These are phyloP conservation scores for Coranthus polyacanthus DNA, from an alignment of 2,797 vertebrate species.

Conservation along the genomic window DNA sequence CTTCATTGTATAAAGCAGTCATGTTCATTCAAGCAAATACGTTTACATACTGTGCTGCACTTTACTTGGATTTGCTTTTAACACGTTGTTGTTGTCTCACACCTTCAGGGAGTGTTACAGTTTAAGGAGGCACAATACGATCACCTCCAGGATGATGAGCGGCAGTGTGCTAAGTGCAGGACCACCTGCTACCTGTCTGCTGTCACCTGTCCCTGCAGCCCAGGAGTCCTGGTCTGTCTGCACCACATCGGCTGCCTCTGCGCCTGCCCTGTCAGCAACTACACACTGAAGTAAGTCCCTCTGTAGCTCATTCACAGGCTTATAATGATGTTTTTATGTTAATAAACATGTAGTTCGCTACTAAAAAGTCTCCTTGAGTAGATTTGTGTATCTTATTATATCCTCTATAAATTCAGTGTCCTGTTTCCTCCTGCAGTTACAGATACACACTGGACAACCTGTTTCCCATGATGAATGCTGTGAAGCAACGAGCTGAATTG, in stretches of 20 bases:
- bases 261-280: slow-evolving; percentile 88
- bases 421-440: slow-evolving; percentile 81
- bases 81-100: slow-evolving; percentile 8
- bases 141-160: slow-evolving; percentile 94
- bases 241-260: slow-evolving; percentile 91
- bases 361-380: not conserved
- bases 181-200: slow-evolving; percentile 98
- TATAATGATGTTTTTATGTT: not conserved
- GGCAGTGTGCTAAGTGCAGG: slow-evolving; percentile 94
- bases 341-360: not conserved
- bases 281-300: slow-evolving; percentile 91
- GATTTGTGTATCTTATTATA: not conserved
- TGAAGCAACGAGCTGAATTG: slow-evolving; percentile 89
- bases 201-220: slow-evolving; percentile 90
- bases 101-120: slow-evolving; percentile 87
- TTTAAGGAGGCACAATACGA: slow-evolving; percentile 89
- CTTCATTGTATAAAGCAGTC: not conserved
- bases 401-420: not conserved
- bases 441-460: slow-evolving; percentile 94
- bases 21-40: not conserved
- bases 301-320: not conserved
- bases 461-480: slow-evolving; percentile 92
- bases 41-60: no score
- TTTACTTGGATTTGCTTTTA: not conserved
- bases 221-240: slow-evolving; percentile 91